Conservation (phyloP, 2,888 invertebrate genomes). For the Coelopa pilipes region DNA sequence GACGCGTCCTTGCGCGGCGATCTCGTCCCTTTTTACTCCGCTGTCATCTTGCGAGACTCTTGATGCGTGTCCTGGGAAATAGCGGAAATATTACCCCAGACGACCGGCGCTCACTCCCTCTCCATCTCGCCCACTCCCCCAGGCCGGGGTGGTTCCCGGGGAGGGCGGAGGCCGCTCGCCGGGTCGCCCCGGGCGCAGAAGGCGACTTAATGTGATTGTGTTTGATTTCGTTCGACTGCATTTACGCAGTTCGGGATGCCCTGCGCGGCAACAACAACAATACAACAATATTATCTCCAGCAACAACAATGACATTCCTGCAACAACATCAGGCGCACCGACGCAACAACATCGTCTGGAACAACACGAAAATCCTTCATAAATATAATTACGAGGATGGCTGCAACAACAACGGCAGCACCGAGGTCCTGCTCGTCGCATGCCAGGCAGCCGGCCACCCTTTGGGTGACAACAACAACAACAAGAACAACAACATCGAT, state of each 20-base stretch:
- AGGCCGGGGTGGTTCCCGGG: neutral
- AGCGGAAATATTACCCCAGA: constrained; percentile 41
- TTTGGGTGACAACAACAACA: no score
- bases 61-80: constrained; percentile 47
- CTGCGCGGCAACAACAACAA: constrained; percentile 14
- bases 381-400: neutral
- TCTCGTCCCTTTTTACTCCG: neutral
- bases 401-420: neutral
- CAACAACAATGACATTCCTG: neutral
- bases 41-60: constrained; percentile 33
- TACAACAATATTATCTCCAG: neutral
- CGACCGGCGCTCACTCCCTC: neutral
- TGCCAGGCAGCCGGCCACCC: no score
- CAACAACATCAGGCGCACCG: no score
- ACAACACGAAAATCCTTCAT: neutral
- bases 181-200: neutral
- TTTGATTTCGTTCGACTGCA: constrained; percentile 30
- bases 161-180: neutral
- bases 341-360: constrained; percentile 1
- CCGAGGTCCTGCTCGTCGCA: no score
- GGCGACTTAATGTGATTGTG: constrained; percentile 31
- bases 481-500: constrained; percentile 17
- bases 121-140: neutral
- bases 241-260: constrained; percentile 13
- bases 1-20: neutral